Evolutionary conservation across 2,888 invertebrate species (phyloP), one percentile per base, ranked within the genome.

Genomic region (Ecliptopera silaceata): DNA sequence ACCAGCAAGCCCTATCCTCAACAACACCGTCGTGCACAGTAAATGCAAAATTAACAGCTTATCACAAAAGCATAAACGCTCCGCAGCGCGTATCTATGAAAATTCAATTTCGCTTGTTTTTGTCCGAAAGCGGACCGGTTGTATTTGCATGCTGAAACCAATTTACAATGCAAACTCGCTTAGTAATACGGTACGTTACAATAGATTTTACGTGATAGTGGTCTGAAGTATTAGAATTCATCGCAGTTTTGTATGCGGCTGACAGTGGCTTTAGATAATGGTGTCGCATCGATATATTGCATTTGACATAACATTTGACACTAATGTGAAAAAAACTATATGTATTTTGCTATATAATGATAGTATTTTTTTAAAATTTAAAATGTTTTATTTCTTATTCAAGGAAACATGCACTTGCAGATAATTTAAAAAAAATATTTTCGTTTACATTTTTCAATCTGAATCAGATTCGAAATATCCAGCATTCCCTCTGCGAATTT

Each of bases 91-190:
- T 80, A 81, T 81, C 81, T 82, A 85, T 86, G 84, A 82, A 86
- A 86, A 86, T 84, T 85, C 80, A 84, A 86, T 86, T 86, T 83
- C 79, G 68, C 74, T 65, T 80, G 82, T 85, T 86, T 85, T 86
- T 86, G 79, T 72, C 56, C 68, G 73, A 84, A 77, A 80, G 74
- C 76, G 75, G 71, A 66, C 71, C 64, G 76, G 75, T 77, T 79
- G 77, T 84, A 84, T 86, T 87, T 88, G 85, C 82, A 80, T 84
- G 80, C 79, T 78, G 75, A 80, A 74, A 78, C 79, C 80, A 78
- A 87, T 88, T 84, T 87, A 84, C 84, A 87, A 80, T 88, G 87
- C 88, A 88, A 88, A 88, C 85, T 72, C 77, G 79, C 71, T 81
- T 80, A 79, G 74, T 79, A 76, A 79, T 77, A 70, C 69, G 70